A percentile compares a stretch with the other conserved stretches of the same genome.
These are phyloP conservation scores for Linnaemya tessellans DNA, from an alignment of 2,888 invertebrate species.

Conservation along the genomic window DNA sequence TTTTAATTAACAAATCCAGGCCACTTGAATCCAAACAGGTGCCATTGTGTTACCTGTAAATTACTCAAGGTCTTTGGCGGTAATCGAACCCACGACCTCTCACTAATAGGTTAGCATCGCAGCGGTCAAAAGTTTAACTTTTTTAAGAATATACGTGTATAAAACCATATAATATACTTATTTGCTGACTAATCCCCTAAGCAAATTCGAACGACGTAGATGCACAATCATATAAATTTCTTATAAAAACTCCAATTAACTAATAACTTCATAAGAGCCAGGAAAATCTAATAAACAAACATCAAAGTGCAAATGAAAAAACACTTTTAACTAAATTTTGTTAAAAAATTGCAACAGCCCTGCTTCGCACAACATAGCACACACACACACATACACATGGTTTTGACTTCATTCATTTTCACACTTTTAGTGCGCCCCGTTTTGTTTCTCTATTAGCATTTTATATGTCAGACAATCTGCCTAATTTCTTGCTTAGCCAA, in stretches of 20 bases:
- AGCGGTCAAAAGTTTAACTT: neutral
- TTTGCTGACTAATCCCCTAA: no score
- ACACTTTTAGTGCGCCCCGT: neutral
- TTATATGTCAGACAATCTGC: constrained; percentile 14
- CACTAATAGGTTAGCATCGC: no score
- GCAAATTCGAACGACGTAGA: no score
- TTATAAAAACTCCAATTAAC: constrained; percentile 11
- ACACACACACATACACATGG: no score
- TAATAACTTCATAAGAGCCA: constrained; percentile 45
- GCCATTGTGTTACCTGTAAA: no score
- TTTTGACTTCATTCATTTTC: constrained; percentile 26
- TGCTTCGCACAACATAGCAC: constrained; percentile 21
- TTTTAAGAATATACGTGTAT: no score
- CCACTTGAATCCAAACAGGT: no score
- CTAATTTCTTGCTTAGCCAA: constrained; percentile 49
- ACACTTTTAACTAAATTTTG: constrained; percentile 15
- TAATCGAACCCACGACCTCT: no score
- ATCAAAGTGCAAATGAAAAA: constrained; percentile 44
- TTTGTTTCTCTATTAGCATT: neutral
- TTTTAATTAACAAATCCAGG: no score
- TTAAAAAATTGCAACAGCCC: constrained; percentile 26
- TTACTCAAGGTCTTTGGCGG: no score
- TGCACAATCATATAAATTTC: neutral
- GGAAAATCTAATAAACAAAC: constrained; percentile 52
- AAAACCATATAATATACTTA: no score